Evolutionary conservation across 2,797 vertebrate genomes (phyloP).

Genomic region (Aulostomus chinensis): DNA sequence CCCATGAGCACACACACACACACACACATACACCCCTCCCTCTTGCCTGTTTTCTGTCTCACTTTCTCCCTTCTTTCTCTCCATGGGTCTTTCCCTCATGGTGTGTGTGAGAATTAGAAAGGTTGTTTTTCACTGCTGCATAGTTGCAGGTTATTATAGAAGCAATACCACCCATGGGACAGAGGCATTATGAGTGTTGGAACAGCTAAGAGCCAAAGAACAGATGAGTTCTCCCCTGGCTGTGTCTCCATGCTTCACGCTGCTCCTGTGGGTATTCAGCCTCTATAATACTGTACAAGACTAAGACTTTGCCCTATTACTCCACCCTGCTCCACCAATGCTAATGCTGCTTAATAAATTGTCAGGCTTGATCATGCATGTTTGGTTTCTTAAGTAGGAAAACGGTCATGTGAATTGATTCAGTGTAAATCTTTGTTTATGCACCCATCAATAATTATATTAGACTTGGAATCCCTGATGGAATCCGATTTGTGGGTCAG

Average conservation of each 20-base stretch:
- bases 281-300: conserved; percentile 43
- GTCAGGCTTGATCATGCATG: conserved; percentile 1
- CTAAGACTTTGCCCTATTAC: conserved; percentile 34
- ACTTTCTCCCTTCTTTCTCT: conserved; percentile 4
- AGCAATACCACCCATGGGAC: conserved; percentile 70
- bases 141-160: conserved; percentile 71
- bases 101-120: conserved; percentile 65
- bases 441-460: too few species aligned
- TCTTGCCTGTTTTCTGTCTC: background rate
- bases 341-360: conserved; percentile 43
- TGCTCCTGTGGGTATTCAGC: conserved; percentile 56
- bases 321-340: conserved; percentile 17
- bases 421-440: too few species aligned
- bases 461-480: too few species aligned
- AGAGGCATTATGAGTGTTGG: conserved; percentile 69
- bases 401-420: conserved; percentile 2
- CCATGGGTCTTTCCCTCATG: conserved; percentile 15
- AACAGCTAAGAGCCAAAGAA: conserved; percentile 65
- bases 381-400: conserved; percentile 18
- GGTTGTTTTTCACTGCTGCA: conserved; percentile 65
- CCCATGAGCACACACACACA: too few species aligned
- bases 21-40: too few species aligned
- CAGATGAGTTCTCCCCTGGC: conserved; percentile 70
- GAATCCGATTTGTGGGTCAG: too few species aligned
- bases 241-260: conserved; percentile 57